Percentiles rank a stretch among this genome's conserved stretches.
phyloP scores from a whole-genome alignment of 2,888 invertebrate species.

The Metopia argyrocephala region DNA sequence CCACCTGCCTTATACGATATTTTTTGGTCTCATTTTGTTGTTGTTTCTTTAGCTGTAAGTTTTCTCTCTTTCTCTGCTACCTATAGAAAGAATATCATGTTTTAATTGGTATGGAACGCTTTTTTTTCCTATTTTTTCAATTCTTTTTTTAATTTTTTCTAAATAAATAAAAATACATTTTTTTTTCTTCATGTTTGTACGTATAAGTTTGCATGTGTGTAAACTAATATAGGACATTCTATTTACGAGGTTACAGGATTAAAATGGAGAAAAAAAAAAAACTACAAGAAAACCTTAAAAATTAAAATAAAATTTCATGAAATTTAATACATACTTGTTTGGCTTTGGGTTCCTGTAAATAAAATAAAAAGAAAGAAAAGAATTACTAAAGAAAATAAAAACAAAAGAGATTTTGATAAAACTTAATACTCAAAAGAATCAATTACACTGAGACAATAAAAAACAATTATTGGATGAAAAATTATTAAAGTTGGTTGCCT shows the following conservation, averaged over 20 bases:
- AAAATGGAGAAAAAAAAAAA: slow-evolving; percentile 9
- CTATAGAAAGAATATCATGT: slow-evolving; percentile 59
- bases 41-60: neutral
- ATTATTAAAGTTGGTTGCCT: too few relatives aligned
- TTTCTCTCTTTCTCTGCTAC: slow-evolving; percentile 1
- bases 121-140: slow-evolving; percentile 48
- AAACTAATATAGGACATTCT: slow-evolving; percentile 42
- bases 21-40: slow-evolving; percentile 14
- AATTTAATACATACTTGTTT: slow-evolving; percentile 73
- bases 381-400: slow-evolving; percentile 47
- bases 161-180: too few relatives aligned
- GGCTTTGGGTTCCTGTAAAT: slow-evolving; percentile 75
- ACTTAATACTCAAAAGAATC: too few relatives aligned
- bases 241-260: slow-evolving; percentile 31
- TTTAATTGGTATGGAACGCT: slow-evolving; percentile 63
- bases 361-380: slow-evolving; percentile 57
- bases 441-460: too few relatives aligned
- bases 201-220: neutral
- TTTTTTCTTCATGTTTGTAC: slow-evolving; percentile 1
- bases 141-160: slow-evolving; percentile 16
- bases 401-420: neutral
- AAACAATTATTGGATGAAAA: too few relatives aligned
- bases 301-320: slow-evolving; percentile 55
- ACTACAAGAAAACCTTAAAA: neutral
- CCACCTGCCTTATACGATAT: slow-evolving; percentile 51